A percentile compares a stretch with the other conserved stretches of the same genome.
Conservation (phyloP, 2,113 vertebrate genomes). For the Lophius piscatorius region DNA sequence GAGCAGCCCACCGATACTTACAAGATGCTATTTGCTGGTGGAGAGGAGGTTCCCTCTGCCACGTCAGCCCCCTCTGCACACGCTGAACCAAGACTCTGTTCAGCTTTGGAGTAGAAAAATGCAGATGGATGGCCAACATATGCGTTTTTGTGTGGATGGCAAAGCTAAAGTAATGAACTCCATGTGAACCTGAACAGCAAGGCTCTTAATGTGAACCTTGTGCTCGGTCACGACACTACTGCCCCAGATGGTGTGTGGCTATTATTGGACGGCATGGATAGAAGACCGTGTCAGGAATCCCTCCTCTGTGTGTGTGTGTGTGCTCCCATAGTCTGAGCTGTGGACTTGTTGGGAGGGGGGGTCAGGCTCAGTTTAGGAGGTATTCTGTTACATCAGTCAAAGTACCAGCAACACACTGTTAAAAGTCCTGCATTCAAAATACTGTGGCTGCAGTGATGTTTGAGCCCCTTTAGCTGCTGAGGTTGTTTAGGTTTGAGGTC, state of each 20-base stretch:
- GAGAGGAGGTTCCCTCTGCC: constrained; percentile 24
- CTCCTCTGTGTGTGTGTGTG: background rate
- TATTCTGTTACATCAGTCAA: too few species aligned
- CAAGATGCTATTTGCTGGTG: constrained; percentile 36
- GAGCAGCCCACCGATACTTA: constrained; percentile 1
- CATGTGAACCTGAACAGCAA: constrained; percentile 15
- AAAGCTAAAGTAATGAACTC: constrained; percentile 2
- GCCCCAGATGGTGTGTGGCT: background rate
- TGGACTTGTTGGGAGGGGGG: too few species aligned
- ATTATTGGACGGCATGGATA: background rate
- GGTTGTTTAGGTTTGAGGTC: too few species aligned
- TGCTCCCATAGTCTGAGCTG: too few species aligned
- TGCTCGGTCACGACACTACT: too few species aligned
- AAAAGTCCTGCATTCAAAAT: too few species aligned
- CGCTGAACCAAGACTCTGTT: constrained; percentile 45
- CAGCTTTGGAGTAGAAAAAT: constrained; percentile 7
- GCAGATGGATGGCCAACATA: constrained; percentile 1
- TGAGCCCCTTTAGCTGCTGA: too few species aligned
- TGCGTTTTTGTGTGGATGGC: background rate
- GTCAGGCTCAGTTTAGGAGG: too few species aligned
- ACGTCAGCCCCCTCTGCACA: constrained; percentile 5
- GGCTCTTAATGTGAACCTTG: too few species aligned
- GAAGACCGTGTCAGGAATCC: background rate
- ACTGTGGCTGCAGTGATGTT: too few species aligned
- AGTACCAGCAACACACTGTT: too few species aligned